phyloP scores from a whole-genome alignment of 2,888 invertebrate genomes.

The Eupithecia exiguata region DNA sequence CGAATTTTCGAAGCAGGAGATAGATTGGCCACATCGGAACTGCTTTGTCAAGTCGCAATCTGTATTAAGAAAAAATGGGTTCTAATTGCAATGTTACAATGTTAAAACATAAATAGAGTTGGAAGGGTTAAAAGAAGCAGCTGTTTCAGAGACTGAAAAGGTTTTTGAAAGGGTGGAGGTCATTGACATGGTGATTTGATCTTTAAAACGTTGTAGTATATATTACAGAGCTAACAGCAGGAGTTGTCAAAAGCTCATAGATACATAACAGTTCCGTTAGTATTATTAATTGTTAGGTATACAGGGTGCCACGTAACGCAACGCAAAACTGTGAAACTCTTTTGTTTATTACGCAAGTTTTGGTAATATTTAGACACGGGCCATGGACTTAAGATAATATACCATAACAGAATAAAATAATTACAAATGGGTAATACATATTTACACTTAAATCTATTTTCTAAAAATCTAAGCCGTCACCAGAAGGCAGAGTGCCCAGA shows the following conservation, averaged over 20 bases:
- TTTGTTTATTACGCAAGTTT: background rate
- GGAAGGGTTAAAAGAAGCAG: background rate
- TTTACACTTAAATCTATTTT: no score
- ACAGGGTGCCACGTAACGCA: no score
- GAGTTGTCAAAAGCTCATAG: no score
- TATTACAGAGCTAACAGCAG: background rate
- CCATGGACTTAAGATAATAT: no score
- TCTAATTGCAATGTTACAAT: background rate
- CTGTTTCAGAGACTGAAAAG: background rate
- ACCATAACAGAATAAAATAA: no score
- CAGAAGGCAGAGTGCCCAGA: no score
- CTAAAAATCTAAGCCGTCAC: no score
- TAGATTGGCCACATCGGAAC: slow-evolving; percentile 89
- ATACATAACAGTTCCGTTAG: no score
- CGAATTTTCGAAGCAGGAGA: slow-evolving; percentile 88
- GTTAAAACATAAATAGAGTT: background rate
- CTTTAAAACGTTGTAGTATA: background rate
- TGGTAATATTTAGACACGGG: background rate
- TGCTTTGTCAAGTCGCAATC: slow-evolving; percentile 87
- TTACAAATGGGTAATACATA: no score
- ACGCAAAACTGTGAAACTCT: background rate
- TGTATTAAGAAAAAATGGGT: slow-evolving; percentile 50
- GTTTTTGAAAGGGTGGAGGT: background rate
- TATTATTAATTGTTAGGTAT: no score
- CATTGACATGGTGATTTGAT: background rate